Evolutionary conservation across 2,888 invertebrate genomes (phyloP).

Genomic region (Drosophila histrio): DNA sequence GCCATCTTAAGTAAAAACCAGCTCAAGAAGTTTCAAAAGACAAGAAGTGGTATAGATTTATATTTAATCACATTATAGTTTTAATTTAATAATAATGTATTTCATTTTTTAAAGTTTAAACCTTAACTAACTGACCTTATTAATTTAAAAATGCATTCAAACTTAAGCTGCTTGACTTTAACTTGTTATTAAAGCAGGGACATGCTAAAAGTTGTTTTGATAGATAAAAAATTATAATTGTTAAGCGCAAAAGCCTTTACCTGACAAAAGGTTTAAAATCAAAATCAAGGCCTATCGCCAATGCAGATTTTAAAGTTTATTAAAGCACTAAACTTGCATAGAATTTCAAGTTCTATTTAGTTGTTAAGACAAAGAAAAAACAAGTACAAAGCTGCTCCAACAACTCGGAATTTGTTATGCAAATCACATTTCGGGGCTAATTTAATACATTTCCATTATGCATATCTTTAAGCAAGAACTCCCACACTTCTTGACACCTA

Average conservation of each 20-base stretch:
- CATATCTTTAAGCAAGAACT: conserved; percentile 12
- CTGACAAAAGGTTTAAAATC: too few relatives aligned
- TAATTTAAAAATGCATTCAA: too few relatives aligned
- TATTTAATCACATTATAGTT: background rate
- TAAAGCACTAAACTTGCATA: background rate
- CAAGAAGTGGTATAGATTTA: background rate
- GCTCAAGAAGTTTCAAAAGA: background rate
- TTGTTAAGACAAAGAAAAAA: background rate
- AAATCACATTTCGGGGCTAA: conserved; percentile 45
- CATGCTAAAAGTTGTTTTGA: too few relatives aligned
- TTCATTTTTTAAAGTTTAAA: too few relatives aligned
- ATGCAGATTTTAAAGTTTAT: background rate
- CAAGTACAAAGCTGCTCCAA: background rate
- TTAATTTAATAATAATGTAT: background rate
- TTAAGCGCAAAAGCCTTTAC: too few relatives aligned
- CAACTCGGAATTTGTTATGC: conserved; percentile 25
- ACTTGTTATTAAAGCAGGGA: too few relatives aligned
- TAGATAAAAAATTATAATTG: too few relatives aligned
- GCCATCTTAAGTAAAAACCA: background rate
- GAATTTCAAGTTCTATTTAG: background rate
- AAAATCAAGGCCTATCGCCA: too few relatives aligned
- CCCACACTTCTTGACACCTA: conserved; percentile 37
- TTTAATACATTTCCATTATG: conserved; percentile 49
- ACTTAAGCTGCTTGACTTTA: too few relatives aligned
- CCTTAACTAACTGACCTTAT: too few relatives aligned